These are phyloP conservation scores for Cheilosia urbana DNA, from an alignment of 2,888 invertebrate species.

Conservation along the genomic window DNA sequence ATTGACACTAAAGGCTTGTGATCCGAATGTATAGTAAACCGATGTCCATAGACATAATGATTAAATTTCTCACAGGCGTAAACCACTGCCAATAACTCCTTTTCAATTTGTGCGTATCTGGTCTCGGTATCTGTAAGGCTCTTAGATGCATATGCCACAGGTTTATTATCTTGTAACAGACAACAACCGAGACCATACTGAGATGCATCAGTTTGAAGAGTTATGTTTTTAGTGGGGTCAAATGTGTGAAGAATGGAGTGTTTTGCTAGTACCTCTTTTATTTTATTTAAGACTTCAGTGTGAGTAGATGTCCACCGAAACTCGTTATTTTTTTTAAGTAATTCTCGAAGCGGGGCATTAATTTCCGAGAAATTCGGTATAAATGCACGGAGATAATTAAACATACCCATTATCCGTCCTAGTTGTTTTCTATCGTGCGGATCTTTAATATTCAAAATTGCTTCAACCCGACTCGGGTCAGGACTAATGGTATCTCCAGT, in stretches of 20 bases:
- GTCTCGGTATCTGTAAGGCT: constrained; percentile 30
- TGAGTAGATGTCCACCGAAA: constrained; percentile 13
- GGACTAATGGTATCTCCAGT: constrained; percentile 67
- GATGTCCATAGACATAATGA: constrained; percentile 26
- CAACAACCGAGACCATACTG: constrained; percentile 39
- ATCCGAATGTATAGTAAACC: constrained; percentile 8
- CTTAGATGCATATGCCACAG: too few species aligned
- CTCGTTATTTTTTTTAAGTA: constrained; percentile 8
- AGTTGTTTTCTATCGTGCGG: constrained; percentile 46
- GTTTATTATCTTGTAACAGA: constrained; percentile 18
- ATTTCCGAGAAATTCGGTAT: too few species aligned
- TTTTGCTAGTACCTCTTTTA: constrained; percentile 29
- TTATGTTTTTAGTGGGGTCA: constrained; percentile 21
- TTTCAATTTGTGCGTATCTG: constrained; percentile 30
- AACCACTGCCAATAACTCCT: constrained; percentile 17
- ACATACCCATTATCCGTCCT: constrained; percentile 44
- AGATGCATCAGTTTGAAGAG: constrained; percentile 21
- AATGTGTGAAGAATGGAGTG: constrained; percentile 26
- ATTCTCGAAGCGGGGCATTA: constrained; percentile 9
- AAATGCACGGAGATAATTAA: constrained; percentile 72
- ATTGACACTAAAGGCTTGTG: too few species aligned
- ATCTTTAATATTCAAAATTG: constrained; percentile 41
- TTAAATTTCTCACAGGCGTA: constrained; percentile 13
- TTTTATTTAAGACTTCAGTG: constrained; percentile 22
- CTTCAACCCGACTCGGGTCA: constrained; percentile 56